Evolutionary conservation across 2,113 vertebrate genomes (phyloP).

Genomic region (Fulmarus glacialis): DNA sequence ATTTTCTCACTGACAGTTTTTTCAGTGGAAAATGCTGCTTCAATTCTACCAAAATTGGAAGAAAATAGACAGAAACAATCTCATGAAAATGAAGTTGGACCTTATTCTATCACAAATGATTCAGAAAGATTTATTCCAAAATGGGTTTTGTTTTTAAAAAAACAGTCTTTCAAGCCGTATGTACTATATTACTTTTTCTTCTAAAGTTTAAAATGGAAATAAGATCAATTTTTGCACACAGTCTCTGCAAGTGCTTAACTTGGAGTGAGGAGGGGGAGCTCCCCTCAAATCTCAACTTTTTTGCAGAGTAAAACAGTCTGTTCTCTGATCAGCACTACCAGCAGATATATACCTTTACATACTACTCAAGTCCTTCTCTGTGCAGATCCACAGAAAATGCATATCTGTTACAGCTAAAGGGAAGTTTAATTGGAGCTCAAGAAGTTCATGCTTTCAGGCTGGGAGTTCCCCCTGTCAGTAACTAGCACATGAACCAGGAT

Average conservation of each 20-base stretch:
- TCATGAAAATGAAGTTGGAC: neutral
- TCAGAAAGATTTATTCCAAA: neutral
- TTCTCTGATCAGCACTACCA: neutral
- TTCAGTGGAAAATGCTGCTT: neutral
- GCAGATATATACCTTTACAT: neutral
- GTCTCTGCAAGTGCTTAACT: neutral
- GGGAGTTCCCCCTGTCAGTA: neutral
- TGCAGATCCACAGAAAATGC: neutral
- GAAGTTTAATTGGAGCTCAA: neutral
- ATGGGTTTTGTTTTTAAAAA: neutral
- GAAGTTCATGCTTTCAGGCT: neutral
- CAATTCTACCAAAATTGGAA: neutral
- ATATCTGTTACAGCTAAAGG: neutral
- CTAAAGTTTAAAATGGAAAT: neutral
- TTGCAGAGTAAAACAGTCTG: neutral
- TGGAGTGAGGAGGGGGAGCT: neutral
- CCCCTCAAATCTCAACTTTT: neutral
- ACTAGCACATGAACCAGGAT: neutral
- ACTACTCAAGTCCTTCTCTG: neutral
- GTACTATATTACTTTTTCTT: neutral
- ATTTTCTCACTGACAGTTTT: neutral
- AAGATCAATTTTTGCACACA: neutral
- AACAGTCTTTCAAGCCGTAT: neutral
- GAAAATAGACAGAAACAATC: neutral
- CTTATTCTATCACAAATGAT: neutral